Evolutionary conservation across 2,797 vertebrate genomes (phyloP).

Genomic region (Leucoraja ocellata): DNA sequence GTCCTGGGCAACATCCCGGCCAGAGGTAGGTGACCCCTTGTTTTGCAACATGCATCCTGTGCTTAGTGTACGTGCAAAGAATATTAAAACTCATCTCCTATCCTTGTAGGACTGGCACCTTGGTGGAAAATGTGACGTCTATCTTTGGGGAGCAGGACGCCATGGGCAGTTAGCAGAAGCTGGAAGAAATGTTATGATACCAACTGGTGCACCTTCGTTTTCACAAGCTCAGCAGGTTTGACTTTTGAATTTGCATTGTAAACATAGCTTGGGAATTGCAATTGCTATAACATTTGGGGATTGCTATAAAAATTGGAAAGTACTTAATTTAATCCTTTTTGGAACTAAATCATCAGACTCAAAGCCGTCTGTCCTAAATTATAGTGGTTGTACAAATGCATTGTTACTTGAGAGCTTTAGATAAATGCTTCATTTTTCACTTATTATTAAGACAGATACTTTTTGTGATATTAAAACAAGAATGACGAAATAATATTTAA

Average conservation of each 20-base stretch:
- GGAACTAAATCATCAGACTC: neutral
- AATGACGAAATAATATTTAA: neutral
- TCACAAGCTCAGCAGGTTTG: slow-evolving; percentile 86
- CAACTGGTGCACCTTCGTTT: slow-evolving; percentile 78
- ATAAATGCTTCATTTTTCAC: neutral
- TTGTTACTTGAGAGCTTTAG: neutral
- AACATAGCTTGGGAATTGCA: neutral
- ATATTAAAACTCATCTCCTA: neutral
- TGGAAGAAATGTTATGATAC: slow-evolving; percentile 86
- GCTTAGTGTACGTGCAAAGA: neutral
- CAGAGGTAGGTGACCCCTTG: slow-evolving; percentile 78
- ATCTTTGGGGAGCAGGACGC: slow-evolving; percentile 86
- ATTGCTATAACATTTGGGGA: neutral
- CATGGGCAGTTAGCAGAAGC: slow-evolving; percentile 92
- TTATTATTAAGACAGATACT: neutral
- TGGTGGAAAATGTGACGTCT: slow-evolving; percentile 90
- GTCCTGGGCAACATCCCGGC: slow-evolving; percentile 93
- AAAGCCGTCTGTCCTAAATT: neutral
- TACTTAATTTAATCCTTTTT: neutral
- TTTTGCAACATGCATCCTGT: neutral
- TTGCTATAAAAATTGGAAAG: neutral
- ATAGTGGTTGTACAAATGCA: neutral
- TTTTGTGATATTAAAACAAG: neutral
- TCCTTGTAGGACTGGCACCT: slow-evolving; percentile 85
- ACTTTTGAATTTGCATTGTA: neutral